Base-by-base conservation (phyloP, 2,113 vertebrate species). In the Ivindomyrus marchei region DNA sequence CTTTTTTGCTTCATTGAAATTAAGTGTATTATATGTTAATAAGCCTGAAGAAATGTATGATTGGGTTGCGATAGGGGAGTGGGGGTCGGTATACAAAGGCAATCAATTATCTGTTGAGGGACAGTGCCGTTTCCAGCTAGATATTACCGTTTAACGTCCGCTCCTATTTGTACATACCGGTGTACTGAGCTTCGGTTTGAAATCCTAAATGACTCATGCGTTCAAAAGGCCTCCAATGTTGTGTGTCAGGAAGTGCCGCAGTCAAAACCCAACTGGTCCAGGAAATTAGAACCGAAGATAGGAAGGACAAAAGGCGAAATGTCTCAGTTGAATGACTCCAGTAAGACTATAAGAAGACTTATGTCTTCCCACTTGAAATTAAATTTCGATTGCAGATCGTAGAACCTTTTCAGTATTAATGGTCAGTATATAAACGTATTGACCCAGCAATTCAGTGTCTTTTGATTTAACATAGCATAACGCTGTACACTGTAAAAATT, bases 211-310 rank as follows among this genome's bases (percentile, higher is more conserved):
- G 98, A 97, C 97, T 97, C 98, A 98, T 99, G 98, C 97, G 97
- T 97, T 96, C 97, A 98, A 98, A 97, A 96, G 97, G 97, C 97
- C 96, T 95, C 95, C 93, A 95, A 96, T 97, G 97, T 98, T 97
- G 97, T 97, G 97, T 97, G 97, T 97, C 97, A 98, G 97, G 97
- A 98, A 98, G 96, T 97, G 97, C 97, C 94, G 96, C 97, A 98
- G 97, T 98, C 97, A 97, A 89, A 98, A 97, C 95, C 96, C 97
- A 97, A 98, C 97, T 98, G 97, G 97, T 98, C 97, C 97, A 98
- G 98, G 98, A 98, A 99, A 99, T 99, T 98, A 98, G 98, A 98
- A 97, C 96, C 97, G 98, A 98, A 97, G 96, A 97, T 97, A 97
- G 95, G 94, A 96, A 96, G 92, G 62, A 96, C 95, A 95, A 96